Conservation (phyloP, 2,797 vertebrate species). For the Cyclopterus lumpus region DNA sequence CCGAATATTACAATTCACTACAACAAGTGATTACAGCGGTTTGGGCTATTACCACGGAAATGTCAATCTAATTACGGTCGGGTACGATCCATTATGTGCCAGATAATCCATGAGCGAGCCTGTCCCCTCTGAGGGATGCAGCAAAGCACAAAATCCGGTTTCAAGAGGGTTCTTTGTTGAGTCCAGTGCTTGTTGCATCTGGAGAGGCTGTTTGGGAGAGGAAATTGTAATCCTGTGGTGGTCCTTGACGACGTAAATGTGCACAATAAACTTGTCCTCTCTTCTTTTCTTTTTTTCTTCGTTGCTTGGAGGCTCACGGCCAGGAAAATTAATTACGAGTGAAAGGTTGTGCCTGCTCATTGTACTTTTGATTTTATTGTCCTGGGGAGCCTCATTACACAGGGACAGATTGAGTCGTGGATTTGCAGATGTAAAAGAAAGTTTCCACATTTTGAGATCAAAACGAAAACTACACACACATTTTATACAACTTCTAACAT, state of each 20-base stretch:
- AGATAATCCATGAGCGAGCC: slow-evolving; percentile 58
- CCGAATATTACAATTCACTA: slow-evolving; percentile 66
- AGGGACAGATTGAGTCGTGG: slow-evolving; percentile 25
- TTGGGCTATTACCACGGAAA: slow-evolving; percentile 70
- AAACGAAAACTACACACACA: neutral
- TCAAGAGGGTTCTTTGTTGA: slow-evolving; percentile 48
- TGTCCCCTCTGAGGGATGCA: slow-evolving; percentile 22
- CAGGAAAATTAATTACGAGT: slow-evolving; percentile 55
- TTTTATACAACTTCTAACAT: neutral
- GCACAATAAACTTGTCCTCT: slow-evolving; percentile 4
- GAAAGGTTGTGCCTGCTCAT: slow-evolving; percentile 38
- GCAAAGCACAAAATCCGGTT: slow-evolving; percentile 41
- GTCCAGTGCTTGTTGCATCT: slow-evolving; percentile 16
- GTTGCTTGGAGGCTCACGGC: slow-evolving; percentile 40
- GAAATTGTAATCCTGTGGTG: slow-evolving; percentile 4
- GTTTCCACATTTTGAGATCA: slow-evolving; percentile 19
- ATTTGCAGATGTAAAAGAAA: slow-evolving; percentile 28
- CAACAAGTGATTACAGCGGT: slow-evolving; percentile 67
- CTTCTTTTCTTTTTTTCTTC: neutral
- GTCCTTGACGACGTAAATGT: slow-evolving; percentile 40
- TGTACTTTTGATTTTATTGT: slow-evolving; percentile 40
- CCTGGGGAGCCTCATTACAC: slow-evolving; percentile 36
- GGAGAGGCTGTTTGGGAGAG: slow-evolving; percentile 34
- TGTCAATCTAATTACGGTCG: slow-evolving; percentile 78
- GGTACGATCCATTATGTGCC: slow-evolving; percentile 62